Evolutionary conservation across 2,113 vertebrate genomes (phyloP), one percentile per base, ranked within the genome.

Genomic region (Proterorhinus semilunaris): DNA sequence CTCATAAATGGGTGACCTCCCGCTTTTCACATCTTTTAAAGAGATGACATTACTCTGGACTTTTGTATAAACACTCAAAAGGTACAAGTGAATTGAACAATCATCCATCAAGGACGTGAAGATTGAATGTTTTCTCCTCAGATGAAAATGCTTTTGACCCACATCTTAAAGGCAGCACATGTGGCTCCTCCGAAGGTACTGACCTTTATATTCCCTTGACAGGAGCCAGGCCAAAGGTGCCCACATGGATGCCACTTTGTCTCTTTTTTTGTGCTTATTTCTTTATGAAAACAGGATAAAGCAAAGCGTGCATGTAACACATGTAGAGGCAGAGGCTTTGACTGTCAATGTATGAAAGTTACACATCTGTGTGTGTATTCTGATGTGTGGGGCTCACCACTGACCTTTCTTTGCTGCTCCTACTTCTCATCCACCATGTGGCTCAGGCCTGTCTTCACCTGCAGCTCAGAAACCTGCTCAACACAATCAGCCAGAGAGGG

Each of bases 401-500:
- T 68, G 69, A 89, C 87, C 83, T 87, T 74, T 78, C 76, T 79
- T 68, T 83, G 72, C 51, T 54, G 72, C 49, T 83, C 63, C 71
- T 74, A 48, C 54, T 49, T 76, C 57, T 87, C 72, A 75, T 86
- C 85, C 68, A 86, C 72, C 71, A 75, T 76, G 54, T 16, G 53
- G 81, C 63, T 87, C 75, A 21, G 81, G 81, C 67, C 71, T 59
- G 72, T 86, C 79, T 92, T 85, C 74, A 84, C 73, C 82, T 91
- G 84, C 70, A 89, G 83, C 81, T 90, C 84, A 77, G 71, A 86
- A 83, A 89, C 86, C 75, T 85, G 72, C 65, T 83, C 58, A 81
- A 82, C 83, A 80, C 74, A 65, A 36, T 36, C 49, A 82, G 52
- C 78, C 65, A 67, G 72, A 11, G 67, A 44, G 71, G 52, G 12